Percentiles rank a stretch among this genome's conserved stretches.
phyloP scores from a whole-genome alignment of 2,888 invertebrate species.

The Hypolimnas misippus region DNA sequence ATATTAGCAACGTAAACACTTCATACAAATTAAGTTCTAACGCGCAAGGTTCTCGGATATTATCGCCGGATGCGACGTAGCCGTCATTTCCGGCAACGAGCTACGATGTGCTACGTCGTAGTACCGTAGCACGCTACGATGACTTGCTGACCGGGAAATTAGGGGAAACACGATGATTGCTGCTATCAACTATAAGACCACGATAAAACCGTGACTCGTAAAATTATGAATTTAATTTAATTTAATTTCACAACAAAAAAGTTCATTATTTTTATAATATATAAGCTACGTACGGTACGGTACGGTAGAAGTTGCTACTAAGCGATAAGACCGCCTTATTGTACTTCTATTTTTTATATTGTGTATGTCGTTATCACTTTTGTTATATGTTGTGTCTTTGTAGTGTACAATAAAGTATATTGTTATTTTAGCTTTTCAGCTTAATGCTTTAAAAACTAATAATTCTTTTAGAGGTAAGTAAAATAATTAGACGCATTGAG shows the following conservation, averaged over 20 bases:
- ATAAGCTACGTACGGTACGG: too few species aligned
- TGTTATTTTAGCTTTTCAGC: too few species aligned
- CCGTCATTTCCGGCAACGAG: conserved; percentile 17
- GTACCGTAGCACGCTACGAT: conserved; percentile 25
- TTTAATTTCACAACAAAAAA: neutral
- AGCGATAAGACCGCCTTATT: too few species aligned
- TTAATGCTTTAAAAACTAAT: too few species aligned
- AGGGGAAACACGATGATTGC: conserved; percentile 19
- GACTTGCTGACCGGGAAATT: conserved; percentile 11
- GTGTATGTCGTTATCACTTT: too few species aligned
- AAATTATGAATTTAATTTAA: neutral
- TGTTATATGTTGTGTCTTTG: too few species aligned
- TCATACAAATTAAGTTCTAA: conserved; percentile 4
- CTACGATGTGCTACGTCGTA: conserved; percentile 7
- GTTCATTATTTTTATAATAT: too few species aligned
- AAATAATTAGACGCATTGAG: too few species aligned
- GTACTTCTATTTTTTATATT: too few species aligned
- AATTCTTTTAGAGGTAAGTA: too few species aligned
- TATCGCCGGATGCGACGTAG: conserved; percentile 21
- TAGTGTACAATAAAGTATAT: too few species aligned
- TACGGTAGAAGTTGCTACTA: too few species aligned
- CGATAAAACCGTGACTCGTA: conserved; percentile 13
- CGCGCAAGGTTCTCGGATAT: conserved; percentile 20
- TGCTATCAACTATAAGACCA: conserved; percentile 5
- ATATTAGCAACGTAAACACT: neutral